Evolutionary conservation across 2,113 vertebrate genomes (phyloP), one percentile per base, ranked within the genome.

Genomic region (Sarotherodon lohbergeri): DNA sequence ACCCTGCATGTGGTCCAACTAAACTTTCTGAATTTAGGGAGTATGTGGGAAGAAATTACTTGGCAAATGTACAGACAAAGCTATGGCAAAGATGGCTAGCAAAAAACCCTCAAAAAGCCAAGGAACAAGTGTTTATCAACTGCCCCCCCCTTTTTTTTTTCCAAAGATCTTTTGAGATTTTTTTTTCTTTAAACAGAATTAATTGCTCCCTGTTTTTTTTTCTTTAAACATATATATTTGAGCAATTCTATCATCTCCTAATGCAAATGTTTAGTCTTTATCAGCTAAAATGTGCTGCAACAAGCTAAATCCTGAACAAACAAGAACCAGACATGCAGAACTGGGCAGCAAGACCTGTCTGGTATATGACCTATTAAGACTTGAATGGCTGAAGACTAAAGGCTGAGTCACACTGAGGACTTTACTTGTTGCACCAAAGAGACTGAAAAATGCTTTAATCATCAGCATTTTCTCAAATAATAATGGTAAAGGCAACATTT

Each of bases 191-290:
- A 11, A 16, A 50, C 14, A 50, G 14, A 50, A 50, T 50, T 4
- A 50, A 50, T 7, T 7, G 5, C 0, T 4, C 19, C 3, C 16
- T 1, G 1, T 68, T 24, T 41, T 9, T 17, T 46, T 17, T 46
- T 11, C 43, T 73, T 73, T 9, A 43, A 36, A 48, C 16, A 19
- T 29, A 17, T 27, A 27, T 48, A 29, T 76, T 17, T 48, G 14
- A 29, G 14, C 4, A 29, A 76, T 76, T 29, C 24, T 29, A 7
- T 76, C 41, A 29, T 48, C 43, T 29, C 71, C 9, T 76, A 76
- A 48, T 76, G 24, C 43, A 29, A 76, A 76, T 3, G 0, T 76
- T 19, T 48, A 48, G 14, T 29, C 24, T 76, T 41, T 29, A 14
- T 48, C 34, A 66, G 6, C 19, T 66, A 66, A 66, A 39, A 39